Percentiles rank a stretch among this genome's conserved stretches.
These are phyloP conservation scores for Heteropelma amictum DNA, from an alignment of 2,888 invertebrate genomes.

Conservation along the genomic window DNA sequence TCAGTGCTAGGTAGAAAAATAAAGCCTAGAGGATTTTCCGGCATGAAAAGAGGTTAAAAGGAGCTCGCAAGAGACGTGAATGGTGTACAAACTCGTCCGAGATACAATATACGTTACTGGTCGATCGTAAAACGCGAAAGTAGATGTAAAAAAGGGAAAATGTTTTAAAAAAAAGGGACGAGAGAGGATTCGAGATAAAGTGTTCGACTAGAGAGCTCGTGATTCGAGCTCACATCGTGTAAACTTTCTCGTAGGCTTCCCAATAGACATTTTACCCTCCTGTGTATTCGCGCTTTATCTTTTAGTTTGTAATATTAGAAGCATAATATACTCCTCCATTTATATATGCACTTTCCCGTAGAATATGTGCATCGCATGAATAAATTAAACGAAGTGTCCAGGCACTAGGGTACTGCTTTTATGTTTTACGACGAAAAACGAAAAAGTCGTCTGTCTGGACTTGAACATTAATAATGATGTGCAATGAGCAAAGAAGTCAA, in stretches of 20 bases:
- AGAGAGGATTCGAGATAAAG: conserved; percentile 1
- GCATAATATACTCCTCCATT: too few species aligned
- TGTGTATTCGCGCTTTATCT: neutral
- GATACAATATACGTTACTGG: conserved; percentile 3
- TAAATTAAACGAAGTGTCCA: too few species aligned
- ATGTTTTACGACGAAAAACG: too few species aligned
- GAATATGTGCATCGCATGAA: too few species aligned
- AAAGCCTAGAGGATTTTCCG: neutral
- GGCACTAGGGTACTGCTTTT: too few species aligned
- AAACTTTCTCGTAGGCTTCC: neutral
- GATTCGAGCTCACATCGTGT: neutral
- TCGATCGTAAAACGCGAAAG: neutral
- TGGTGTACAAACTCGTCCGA: neutral
- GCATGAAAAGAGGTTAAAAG: neutral
- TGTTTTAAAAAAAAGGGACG: too few species aligned
- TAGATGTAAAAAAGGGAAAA: conserved; percentile 8
- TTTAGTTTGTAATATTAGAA: too few species aligned
- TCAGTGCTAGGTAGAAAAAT: neutral
- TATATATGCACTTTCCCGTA: too few species aligned
- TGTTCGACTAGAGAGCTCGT: neutral
- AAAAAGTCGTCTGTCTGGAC: too few species aligned
- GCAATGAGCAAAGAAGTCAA: too few species aligned
- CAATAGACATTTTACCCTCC: neutral
- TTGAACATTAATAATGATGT: too few species aligned
- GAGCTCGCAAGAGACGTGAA: neutral